Percentiles rank a stretch among this genome's conserved stretches.
Evolutionary conservation across 2,113 vertebrate genomes (phyloP).

Genomic region (Cinclus mexicanus): DNA sequence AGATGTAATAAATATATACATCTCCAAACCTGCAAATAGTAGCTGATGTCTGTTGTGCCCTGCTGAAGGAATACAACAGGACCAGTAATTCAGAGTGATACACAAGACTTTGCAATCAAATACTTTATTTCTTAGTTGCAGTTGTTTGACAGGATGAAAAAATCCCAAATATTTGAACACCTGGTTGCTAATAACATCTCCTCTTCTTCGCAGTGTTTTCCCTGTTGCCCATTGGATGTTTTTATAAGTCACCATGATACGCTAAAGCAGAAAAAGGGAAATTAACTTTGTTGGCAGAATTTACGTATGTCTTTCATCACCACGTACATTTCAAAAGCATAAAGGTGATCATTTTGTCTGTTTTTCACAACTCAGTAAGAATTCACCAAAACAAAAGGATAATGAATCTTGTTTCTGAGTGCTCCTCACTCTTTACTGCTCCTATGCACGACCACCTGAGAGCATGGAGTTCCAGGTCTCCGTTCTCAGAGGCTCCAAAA

Average conservation of each 20-base stretch:
- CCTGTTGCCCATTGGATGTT: background rate
- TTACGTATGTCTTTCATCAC: background rate
- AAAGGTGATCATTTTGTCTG: background rate
- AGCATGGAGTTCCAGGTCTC: background rate
- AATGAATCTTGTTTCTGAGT: background rate
- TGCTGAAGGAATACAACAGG: background rate
- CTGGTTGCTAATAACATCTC: background rate
- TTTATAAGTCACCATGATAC: background rate
- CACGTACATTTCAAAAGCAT: background rate
- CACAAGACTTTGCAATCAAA: background rate
- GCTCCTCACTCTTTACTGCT: background rate
- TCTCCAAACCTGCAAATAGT: background rate
- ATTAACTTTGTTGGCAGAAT: background rate
- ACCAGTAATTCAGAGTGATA: background rate
- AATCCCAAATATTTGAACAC: background rate
- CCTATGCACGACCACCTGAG: accelerated
- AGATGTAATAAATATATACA: background rate
- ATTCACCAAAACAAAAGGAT: background rate
- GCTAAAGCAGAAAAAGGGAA: background rate
- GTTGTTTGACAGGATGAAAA: background rate
- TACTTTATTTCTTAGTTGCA: background rate
- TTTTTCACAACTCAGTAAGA: background rate
- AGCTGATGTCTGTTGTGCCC: background rate
- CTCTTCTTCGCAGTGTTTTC: background rate
- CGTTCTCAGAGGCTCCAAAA: background rate